A percentile compares a stretch with the other conserved stretches of the same genome.
Evolutionary conservation across 2,113 vertebrate species (phyloP).

Genomic region (Cynocephalus volans): DNA sequence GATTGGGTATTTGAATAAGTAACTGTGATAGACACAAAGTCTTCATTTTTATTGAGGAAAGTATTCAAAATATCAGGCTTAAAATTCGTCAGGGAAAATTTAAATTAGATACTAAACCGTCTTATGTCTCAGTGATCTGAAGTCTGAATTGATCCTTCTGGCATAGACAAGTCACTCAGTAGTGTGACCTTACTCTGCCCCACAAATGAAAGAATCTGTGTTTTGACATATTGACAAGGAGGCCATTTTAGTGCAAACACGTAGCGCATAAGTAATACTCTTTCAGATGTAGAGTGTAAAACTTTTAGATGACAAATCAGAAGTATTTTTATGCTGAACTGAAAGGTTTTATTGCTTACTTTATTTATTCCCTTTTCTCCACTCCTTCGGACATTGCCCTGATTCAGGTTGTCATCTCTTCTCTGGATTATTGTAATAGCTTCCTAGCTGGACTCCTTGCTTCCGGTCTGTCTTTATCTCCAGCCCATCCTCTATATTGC

Average conservation of each 20-base stretch:
- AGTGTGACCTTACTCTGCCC: neutral
- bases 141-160: neutral
- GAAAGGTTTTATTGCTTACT: neutral
- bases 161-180: neutral
- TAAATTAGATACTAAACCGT: neutral
- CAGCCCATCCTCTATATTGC: neutral
- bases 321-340: neutral
- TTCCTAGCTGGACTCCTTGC: neutral
- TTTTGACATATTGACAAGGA: neutral
- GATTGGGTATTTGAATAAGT: neutral
- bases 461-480: neutral
- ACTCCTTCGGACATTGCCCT: no score
- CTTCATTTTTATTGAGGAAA: neutral
- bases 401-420: neutral
- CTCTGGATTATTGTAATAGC: neutral
- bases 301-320: neutral
- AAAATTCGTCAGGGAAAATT: neutral
- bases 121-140: neutral
- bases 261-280: neutral
- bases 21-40: neutral
- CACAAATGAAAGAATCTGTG: neutral
- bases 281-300: neutral
- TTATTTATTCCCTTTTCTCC: neutral
- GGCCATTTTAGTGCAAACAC: neutral
- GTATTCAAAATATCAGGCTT: neutral